These are phyloP conservation scores for Bos indicus DNA, from an alignment of 2,113 vertebrate species.

Conservation along the genomic window DNA sequence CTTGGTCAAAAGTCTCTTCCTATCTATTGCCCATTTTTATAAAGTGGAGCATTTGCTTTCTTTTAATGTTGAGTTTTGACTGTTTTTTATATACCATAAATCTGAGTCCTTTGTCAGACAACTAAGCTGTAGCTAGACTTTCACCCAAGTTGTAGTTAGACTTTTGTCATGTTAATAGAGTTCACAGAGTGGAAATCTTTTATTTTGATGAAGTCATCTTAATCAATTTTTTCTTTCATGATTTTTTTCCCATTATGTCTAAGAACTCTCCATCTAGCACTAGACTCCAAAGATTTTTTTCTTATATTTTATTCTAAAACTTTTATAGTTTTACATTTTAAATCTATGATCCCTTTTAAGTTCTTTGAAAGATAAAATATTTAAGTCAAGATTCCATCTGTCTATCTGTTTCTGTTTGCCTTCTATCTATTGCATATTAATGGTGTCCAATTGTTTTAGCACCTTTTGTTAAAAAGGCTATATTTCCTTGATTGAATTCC, in stretches of 20 bases:
- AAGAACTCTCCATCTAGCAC: neutral
- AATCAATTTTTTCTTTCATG: neutral
- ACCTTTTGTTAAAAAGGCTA: neutral
- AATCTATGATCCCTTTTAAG: neutral
- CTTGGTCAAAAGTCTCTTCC: neutral
- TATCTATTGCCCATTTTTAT: neutral
- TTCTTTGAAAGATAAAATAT: neutral
- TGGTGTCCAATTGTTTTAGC: neutral
- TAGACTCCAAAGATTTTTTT: neutral
- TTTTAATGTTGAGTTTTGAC: neutral
- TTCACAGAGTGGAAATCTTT: neutral
- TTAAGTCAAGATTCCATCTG: neutral
- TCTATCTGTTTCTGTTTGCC: neutral
- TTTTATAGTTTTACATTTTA: neutral
- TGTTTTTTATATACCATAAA: neutral
- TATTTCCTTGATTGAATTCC: neutral
- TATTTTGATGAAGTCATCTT: neutral
- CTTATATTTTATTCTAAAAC: neutral
- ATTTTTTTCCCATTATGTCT: neutral
- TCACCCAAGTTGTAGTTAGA: neutral
- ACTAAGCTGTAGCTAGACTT: neutral
- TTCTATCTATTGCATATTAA: neutral
- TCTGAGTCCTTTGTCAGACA: neutral
- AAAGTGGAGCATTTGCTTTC: neutral
- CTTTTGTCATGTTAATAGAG: neutral